A percentile compares a stretch with the other conserved stretches of the same genome.
Conservation (phyloP, 1,140 invertebrate species). For the Homalodisca vitripennis region DNA sequence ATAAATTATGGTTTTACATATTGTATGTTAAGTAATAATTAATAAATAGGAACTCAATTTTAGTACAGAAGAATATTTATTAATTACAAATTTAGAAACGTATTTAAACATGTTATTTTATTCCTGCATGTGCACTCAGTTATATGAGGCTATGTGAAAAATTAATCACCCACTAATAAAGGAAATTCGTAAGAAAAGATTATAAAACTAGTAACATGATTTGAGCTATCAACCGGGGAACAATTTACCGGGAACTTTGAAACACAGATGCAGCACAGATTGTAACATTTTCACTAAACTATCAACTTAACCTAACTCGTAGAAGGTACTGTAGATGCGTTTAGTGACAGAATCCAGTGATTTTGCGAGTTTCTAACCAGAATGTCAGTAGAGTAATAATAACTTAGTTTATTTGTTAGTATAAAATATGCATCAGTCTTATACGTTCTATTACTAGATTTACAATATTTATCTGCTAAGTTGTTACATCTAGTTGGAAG, state of each 20-base stretch:
- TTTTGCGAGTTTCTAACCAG: not conserved
- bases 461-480: constrained; percentile 5
- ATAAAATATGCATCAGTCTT: constrained; percentile 8
- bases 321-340: not conserved
- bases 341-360: not conserved
- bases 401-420: constrained; percentile 1
- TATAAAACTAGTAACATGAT: not conserved
- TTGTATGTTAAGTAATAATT: too few relatives aligned
- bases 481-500: constrained; percentile 1
- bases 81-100: too few relatives aligned
- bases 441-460: not conserved
- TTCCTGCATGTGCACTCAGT: too few relatives aligned
- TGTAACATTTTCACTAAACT: not conserved
- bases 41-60: too few relatives aligned
- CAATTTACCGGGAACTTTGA: too few relatives aligned
- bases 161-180: too few relatives aligned
- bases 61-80: too few relatives aligned
- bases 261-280: not conserved
- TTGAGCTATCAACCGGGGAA: not conserved
- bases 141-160: too few relatives aligned
- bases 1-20: too few relatives aligned
- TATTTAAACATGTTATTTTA: too few relatives aligned
- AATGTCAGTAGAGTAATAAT: not conserved
- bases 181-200: too few relatives aligned
- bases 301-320: not conserved